Conservation (phyloP, 2,113 vertebrate genomes). For the Stegastes partitus region DNA sequence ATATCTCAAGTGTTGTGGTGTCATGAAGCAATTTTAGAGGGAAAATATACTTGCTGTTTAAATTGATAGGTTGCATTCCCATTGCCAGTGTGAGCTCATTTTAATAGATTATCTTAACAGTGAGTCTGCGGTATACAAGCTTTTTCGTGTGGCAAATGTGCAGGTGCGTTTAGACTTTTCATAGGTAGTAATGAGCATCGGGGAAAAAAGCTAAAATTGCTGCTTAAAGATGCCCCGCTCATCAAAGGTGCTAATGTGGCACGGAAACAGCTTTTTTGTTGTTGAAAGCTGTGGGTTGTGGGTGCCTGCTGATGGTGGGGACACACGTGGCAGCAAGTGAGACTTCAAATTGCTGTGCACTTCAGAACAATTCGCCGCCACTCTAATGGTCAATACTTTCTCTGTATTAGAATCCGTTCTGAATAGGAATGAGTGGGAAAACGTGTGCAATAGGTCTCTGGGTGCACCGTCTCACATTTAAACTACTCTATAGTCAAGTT, state of each 20-base stretch:
- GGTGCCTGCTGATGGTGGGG: conserved; percentile 4
- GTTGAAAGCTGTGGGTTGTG: conserved; percentile 7
- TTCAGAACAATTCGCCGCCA: conserved; percentile 16
- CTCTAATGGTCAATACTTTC: conserved; percentile 19
- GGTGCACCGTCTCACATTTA: background rate
- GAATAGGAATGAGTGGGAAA: background rate
- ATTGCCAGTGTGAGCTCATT: too few relatives aligned
- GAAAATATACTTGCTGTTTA: too few relatives aligned
- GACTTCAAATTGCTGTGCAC: conserved; percentile 28
- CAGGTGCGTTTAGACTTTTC: conserved; percentile 25
- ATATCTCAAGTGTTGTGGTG: too few relatives aligned
- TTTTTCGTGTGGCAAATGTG: conserved; percentile 13
- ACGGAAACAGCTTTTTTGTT: conserved; percentile 16
- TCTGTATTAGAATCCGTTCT: background rate
- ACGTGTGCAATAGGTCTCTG: background rate
- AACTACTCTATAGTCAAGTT: background rate
- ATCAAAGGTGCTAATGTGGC: conserved; percentile 36
- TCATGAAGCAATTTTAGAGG: too few relatives aligned
- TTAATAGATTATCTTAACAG: background rate
- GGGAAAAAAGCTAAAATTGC: conserved; percentile 4
- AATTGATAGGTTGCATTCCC: too few relatives aligned
- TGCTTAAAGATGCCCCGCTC: conserved; percentile 7
- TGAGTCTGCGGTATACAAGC: background rate
- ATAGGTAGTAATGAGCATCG: conserved; percentile 9
- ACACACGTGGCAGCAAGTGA: background rate